phyloP scores from a whole-genome alignment of 2,888 invertebrate genomes.

The Capitulum mitella region DNA sequence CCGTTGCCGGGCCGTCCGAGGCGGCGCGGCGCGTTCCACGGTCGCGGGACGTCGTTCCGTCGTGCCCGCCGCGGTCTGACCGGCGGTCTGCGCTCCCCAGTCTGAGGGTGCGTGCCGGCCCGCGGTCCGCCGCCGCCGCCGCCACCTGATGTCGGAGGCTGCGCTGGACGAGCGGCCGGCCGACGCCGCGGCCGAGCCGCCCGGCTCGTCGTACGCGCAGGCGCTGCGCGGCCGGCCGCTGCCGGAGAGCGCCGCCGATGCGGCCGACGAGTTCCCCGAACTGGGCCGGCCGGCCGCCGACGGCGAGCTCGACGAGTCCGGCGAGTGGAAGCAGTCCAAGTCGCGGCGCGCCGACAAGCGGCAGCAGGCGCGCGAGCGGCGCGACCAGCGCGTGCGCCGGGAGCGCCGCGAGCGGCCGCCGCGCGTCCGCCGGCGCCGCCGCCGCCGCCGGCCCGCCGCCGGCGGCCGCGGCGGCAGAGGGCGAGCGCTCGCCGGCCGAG shows the following conservation, averaged over 20 bases:
- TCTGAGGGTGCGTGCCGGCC: background rate
- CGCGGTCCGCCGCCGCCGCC: background rate
- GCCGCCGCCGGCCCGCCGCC: background rate
- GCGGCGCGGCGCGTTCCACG: too few species aligned
- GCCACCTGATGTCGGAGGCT: background rate
- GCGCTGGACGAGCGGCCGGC: background rate
- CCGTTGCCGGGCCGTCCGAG: too few species aligned
- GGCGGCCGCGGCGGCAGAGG: background rate
- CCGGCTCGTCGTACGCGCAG: slow-evolving; percentile 12
- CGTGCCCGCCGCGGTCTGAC: too few species aligned
- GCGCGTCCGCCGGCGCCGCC: background rate
- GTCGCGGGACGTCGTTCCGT: too few species aligned
- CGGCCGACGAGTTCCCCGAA: background rate
- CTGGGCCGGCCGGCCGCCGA: background rate
- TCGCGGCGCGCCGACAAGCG: slow-evolving; percentile 15
- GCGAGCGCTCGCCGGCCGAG: background rate
- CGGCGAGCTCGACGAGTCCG: background rate
- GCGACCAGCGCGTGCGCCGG: slow-evolving; percentile 15
- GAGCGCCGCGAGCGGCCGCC: slow-evolving; percentile 17
- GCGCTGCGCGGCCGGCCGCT: slow-evolving; percentile 15
- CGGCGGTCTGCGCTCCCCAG: too few species aligned
- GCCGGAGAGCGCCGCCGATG: background rate
- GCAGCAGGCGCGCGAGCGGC: slow-evolving; percentile 17
- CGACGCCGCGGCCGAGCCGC: background rate
- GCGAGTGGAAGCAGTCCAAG: slow-evolving; percentile 15